Conservation (phyloP, 2,113 vertebrate species). For the Ibidorhyncha struthersii region DNA sequence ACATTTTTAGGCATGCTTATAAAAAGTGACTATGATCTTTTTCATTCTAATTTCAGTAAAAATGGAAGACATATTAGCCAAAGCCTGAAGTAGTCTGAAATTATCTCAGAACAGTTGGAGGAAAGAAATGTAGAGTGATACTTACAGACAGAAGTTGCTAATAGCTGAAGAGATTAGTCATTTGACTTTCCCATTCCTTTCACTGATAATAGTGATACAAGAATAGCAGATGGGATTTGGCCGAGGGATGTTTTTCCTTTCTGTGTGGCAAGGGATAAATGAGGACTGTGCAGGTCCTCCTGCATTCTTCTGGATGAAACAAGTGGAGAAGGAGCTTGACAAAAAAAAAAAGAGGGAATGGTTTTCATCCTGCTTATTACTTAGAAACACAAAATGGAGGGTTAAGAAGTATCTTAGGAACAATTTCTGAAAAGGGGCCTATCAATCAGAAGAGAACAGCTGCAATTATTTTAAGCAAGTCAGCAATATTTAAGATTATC, state of each 20-base stretch:
- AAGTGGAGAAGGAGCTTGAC: not conserved
- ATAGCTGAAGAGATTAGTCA: conserved; percentile 64
- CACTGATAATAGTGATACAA: conserved; percentile 35
- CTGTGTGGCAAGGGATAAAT: conserved; percentile 10
- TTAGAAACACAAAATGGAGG: conserved; percentile 49
- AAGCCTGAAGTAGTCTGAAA: conserved; percentile 58
- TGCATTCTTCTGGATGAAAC: not conserved
- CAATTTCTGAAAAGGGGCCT: not conserved
- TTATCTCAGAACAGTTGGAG: conserved; percentile 50
- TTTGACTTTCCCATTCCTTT: conserved; percentile 48
- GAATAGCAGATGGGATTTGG: conserved; percentile 26
- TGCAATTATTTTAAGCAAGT: not conserved
- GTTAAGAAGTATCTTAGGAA: conserved; percentile 14
- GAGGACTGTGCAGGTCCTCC: not conserved
- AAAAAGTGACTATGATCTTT: conserved; percentile 18
- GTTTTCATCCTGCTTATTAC: not conserved
- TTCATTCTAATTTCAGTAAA: conserved; percentile 44
- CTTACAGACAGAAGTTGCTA: conserved; percentile 51
- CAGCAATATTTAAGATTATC: conserved; percentile 4
- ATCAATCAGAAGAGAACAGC: conserved; percentile 6
- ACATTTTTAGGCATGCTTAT: not conserved
- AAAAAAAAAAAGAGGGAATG: not conserved
- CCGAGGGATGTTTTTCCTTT: conserved; percentile 7
- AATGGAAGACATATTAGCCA: conserved; percentile 34
- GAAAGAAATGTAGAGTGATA: conserved; percentile 43